Conservation (phyloP, 2,888 invertebrate species). For the Amphimallon solstitiale region DNA sequence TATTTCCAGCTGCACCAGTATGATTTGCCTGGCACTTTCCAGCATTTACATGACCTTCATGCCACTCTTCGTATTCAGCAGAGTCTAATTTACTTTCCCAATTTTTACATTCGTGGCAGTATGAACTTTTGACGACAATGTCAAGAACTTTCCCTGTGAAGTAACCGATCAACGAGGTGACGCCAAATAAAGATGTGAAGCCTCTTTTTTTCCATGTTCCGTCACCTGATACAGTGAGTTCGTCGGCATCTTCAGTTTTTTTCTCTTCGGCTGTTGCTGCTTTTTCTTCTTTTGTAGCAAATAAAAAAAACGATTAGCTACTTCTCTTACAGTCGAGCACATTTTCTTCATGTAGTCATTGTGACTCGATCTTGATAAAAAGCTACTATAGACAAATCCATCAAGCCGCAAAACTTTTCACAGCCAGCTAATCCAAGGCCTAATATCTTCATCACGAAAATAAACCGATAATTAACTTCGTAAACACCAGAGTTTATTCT, state of each 20-base stretch:
- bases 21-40: slow-evolving; percentile 39
- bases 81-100: slow-evolving; percentile 41
- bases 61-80: slow-evolving; percentile 46
- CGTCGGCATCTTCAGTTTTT: slow-evolving; percentile 44
- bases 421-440: slow-evolving; percentile 43
- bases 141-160: slow-evolving; percentile 43
- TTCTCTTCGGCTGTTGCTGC: slow-evolving; percentile 38
- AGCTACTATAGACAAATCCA: slow-evolving; percentile 42
- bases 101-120: slow-evolving; percentile 37
- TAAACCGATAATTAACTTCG: slow-evolving; percentile 43
- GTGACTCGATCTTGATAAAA: slow-evolving; percentile 45
- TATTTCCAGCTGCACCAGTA: slow-evolving; percentile 42
- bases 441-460: slow-evolving; percentile 46
- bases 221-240: slow-evolving; percentile 45
- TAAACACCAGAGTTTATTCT: too few relatives aligned
- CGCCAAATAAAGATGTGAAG: slow-evolving; percentile 39
- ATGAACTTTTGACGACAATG: slow-evolving; percentile 40
- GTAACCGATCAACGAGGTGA: slow-evolving; percentile 42
- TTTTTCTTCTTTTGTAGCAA: slow-evolving; percentile 44
- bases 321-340: slow-evolving; percentile 34
- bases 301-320: slow-evolving; percentile 34
- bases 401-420: slow-evolving; percentile 45
- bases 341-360: slow-evolving; percentile 36
- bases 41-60: slow-evolving; percentile 41
- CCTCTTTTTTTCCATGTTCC: slow-evolving; percentile 40